These are phyloP conservation scores for Mycetomoellerius zeteki DNA, from an alignment of 1,140 invertebrate species.

Conservation along the genomic window DNA sequence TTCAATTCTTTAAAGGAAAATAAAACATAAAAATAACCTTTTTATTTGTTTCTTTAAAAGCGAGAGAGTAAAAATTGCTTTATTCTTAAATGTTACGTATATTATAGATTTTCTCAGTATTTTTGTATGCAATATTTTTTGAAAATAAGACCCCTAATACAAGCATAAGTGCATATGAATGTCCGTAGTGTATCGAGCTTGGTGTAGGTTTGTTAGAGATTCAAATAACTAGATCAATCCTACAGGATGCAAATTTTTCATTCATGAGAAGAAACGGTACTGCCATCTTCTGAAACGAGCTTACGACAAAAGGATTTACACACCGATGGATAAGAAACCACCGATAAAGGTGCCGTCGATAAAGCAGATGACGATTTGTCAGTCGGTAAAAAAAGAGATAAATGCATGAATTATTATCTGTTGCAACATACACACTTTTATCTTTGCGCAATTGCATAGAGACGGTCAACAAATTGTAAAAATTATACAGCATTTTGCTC, in stretches of 20 bases:
- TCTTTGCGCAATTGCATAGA: background rate
- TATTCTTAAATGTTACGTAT: too few relatives aligned
- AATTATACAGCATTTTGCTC: background rate
- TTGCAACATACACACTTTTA: background rate
- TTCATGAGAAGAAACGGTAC: background rate
- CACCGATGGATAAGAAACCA: constrained; percentile 16
- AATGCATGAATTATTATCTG: constrained; percentile 11
- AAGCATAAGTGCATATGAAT: too few relatives aligned
- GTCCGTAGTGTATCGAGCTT: too few relatives aligned
- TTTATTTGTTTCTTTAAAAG: background rate
- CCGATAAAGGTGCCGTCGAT: constrained; percentile 45
- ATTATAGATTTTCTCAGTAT: too few relatives aligned
- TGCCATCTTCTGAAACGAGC: constrained; percentile 54
- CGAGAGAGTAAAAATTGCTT: too few relatives aligned
- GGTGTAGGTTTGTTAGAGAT: too few relatives aligned
- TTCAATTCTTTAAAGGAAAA: background rate
- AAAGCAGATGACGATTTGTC: constrained; percentile 6
- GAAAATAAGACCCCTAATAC: too few relatives aligned
- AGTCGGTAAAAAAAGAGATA: constrained; percentile 43
- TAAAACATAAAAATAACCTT: background rate
- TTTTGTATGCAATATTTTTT: too few relatives aligned
- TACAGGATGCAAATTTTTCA: too few relatives aligned
- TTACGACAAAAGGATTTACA: background rate
- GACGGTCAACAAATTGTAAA: background rate
- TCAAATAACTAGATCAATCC: too few relatives aligned